These are phyloP conservation scores for Hecatera dysodea DNA, from an alignment of 2,888 invertebrate genomes.

Conservation along the genomic window DNA sequence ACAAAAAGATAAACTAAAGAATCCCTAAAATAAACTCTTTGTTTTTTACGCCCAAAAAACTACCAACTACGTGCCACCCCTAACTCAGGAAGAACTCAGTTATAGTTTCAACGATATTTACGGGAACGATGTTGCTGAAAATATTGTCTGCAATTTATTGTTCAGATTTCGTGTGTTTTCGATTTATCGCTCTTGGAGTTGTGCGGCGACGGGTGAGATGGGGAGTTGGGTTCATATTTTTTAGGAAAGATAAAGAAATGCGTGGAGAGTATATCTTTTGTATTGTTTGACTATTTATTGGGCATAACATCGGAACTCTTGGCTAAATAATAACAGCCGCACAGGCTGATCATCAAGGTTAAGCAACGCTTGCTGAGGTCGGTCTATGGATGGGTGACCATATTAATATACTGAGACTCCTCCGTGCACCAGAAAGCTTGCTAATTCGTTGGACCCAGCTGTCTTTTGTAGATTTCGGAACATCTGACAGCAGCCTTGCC, in stretches of 20 bases:
- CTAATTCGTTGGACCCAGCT: too few species aligned
- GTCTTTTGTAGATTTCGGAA: too few species aligned
- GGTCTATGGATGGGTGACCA: too few species aligned
- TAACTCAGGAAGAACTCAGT: conserved; percentile 60
- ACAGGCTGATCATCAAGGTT: too few species aligned
- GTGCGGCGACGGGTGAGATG: conserved; percentile 46
- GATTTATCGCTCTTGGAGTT: conserved; percentile 62
- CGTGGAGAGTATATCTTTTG: not conserved
- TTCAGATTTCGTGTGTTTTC: conserved; percentile 63
- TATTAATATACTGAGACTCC: too few species aligned
- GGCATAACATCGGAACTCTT: not conserved
- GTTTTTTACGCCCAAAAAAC: not conserved
- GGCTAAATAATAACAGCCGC: too few species aligned
- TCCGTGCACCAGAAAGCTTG: too few species aligned
- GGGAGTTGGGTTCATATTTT: conserved; percentile 19
- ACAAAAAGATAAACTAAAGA: not conserved
- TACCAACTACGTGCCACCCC: conserved; percentile 47
- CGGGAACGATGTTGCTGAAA: conserved; percentile 69
- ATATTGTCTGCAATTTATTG: conserved; percentile 70
- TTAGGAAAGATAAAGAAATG: conserved; percentile 25
- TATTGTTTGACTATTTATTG: not conserved
- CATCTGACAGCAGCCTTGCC: too few species aligned
- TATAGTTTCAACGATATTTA: conserved; percentile 70
- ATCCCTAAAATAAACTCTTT: not conserved
- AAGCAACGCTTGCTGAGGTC: too few species aligned